These are phyloP conservation scores for Dynastes grantii DNA, from an alignment of 2,888 invertebrate genomes.

Conservation along the genomic window DNA sequence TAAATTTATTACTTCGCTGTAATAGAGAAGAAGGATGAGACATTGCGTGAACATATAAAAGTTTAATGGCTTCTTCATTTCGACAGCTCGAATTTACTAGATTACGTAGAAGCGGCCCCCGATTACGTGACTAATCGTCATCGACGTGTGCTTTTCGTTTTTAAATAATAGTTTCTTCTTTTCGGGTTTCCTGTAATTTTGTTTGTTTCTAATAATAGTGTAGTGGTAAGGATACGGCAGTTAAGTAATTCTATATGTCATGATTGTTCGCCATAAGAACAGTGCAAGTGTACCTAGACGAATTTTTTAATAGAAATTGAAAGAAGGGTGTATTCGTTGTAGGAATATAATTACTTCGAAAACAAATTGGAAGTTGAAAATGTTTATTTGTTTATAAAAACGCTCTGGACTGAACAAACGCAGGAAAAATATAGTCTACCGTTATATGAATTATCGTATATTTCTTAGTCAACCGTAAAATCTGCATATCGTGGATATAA, in stretches of 20 bases:
- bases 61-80: conserved; percentile 63
- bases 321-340: too few species aligned
- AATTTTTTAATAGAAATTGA: background rate
- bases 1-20: conserved; percentile 38
- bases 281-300: background rate
- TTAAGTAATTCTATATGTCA: background rate
- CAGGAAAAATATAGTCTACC: too few species aligned
- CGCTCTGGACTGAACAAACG: too few species aligned
- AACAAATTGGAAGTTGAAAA: too few species aligned
- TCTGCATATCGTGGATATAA: too few species aligned
- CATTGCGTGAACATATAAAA: conserved; percentile 65
- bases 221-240: background rate
- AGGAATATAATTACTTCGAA: too few species aligned
- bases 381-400: too few species aligned
- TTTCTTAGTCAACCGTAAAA: too few species aligned
- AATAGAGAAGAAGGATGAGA: conserved; percentile 55
- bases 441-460: too few species aligned
- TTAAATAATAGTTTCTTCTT: conserved; percentile 25
- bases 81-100: conserved; percentile 48
- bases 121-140: conserved; percentile 39
- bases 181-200: background rate
- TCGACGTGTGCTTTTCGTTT: conserved; percentile 34
- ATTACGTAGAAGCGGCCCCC: conserved; percentile 38
- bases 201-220: conserved; percentile 3
- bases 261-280: background rate